Conservation (phyloP, 2,797 vertebrate species). For the Tragopan temminckii region DNA sequence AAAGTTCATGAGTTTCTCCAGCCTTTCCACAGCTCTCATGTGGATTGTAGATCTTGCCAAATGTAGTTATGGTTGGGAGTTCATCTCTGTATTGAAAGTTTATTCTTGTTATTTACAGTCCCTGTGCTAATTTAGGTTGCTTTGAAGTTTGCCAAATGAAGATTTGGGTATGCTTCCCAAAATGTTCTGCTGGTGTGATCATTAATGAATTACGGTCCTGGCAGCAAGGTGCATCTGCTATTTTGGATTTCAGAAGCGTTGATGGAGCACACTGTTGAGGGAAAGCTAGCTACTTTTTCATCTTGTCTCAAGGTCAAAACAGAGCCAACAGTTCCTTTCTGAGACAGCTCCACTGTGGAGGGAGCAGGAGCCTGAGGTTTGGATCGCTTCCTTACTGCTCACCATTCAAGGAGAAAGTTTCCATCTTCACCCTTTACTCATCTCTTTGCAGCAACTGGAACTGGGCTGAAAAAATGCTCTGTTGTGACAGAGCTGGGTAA, state of each 20-base stretch:
- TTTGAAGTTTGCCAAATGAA: constrained; percentile 41
- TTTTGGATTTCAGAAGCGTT: background rate
- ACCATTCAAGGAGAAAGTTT: background rate
- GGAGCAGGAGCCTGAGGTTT: background rate
- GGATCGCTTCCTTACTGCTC: background rate
- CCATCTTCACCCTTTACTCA: background rate
- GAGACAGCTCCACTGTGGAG: background rate
- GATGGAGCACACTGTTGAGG: background rate
- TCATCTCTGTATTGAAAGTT: background rate
- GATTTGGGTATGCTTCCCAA: background rate
- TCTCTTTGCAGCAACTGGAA: background rate
- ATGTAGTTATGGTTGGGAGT: background rate
- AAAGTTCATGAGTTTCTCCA: background rate
- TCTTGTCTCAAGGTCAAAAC: background rate
- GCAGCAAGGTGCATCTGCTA: background rate
- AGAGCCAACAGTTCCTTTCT: background rate
- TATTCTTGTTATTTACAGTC: background rate
- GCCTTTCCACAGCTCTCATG: background rate
- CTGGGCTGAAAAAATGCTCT: background rate
- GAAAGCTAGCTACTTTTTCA: background rate
- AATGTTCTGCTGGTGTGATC: background rate
- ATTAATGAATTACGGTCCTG: background rate
- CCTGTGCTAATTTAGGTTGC: background rate
- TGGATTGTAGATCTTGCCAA: background rate
- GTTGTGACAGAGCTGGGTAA: background rate